These are phyloP conservation scores for Cnemophilus loriae DNA, from an alignment of 2,113 vertebrate genomes.

Conservation along the genomic window DNA sequence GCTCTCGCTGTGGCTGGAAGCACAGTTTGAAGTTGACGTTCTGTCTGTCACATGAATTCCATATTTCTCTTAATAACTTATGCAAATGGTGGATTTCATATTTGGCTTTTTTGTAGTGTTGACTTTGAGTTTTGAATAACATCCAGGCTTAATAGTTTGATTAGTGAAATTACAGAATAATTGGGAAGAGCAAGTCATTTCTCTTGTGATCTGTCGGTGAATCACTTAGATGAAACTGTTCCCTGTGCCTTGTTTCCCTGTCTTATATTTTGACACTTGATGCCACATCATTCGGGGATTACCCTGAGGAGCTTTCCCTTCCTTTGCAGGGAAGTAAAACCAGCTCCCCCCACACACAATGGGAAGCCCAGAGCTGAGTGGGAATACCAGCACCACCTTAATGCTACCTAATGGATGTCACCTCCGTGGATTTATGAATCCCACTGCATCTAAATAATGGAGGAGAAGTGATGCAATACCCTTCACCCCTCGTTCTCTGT, in stretches of 20 bases:
- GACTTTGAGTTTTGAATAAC: slow-evolving; percentile 20
- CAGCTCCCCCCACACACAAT: rapidly evolving
- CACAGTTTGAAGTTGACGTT: slow-evolving; percentile 19
- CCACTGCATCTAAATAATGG: slow-evolving; percentile 25
- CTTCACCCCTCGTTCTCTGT: neutral
- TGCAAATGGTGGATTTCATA: slow-evolving; percentile 27
- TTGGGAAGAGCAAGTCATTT: neutral
- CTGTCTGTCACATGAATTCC: slow-evolving; percentile 28
- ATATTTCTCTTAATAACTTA: slow-evolving; percentile 40
- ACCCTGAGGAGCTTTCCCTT: neutral
- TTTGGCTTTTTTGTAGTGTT: neutral
- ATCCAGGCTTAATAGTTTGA: neutral
- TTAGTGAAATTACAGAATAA: slow-evolving; percentile 36
- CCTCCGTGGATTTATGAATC: slow-evolving; percentile 11
- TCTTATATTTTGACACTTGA: slow-evolving; percentile 5
- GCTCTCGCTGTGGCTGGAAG: slow-evolving; percentile 17
- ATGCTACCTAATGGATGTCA: slow-evolving; percentile 40
- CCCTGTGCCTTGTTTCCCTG: neutral
- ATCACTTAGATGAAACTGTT: slow-evolving; percentile 2
- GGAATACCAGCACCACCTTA: slow-evolving; percentile 3
- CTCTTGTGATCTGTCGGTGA: neutral
- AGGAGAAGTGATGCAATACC: slow-evolving; percentile 2
- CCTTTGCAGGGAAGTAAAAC: neutral
- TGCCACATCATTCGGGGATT: slow-evolving; percentile 8
- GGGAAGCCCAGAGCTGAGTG: neutral